Conservation (phyloP, 2,797 vertebrate genomes). For the Rousettus madagascariensis region DNA sequence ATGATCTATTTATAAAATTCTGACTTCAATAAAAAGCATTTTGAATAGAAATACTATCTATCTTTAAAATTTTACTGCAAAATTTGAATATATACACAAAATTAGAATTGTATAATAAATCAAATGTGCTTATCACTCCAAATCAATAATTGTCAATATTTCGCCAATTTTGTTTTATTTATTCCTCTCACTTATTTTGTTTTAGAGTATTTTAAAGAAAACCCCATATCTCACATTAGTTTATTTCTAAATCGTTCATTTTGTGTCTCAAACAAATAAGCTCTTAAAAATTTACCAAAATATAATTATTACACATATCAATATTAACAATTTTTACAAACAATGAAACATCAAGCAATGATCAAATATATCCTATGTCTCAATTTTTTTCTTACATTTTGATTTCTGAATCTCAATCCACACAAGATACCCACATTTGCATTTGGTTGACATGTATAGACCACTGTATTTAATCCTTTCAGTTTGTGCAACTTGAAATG, state of each 20-base stretch:
- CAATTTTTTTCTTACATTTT: background rate
- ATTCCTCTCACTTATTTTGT: background rate
- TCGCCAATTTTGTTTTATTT: background rate
- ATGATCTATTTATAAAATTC: background rate
- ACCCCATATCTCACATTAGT: background rate
- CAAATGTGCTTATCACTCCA: background rate
- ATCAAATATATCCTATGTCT: background rate
- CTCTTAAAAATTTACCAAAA: background rate
- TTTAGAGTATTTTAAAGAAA: background rate
- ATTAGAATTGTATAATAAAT: background rate
- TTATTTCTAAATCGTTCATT: slow-evolving; percentile 13
- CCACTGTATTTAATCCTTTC: background rate
- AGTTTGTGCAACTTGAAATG: background rate
- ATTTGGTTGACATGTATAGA: background rate
- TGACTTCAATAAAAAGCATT: slow-evolving; percentile 1
- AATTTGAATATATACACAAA: background rate
- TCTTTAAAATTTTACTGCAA: background rate
- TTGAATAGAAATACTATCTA: background rate
- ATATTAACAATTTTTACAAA: background rate
- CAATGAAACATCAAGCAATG: background rate
- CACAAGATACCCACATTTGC: background rate
- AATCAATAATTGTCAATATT: background rate
- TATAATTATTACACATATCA: background rate
- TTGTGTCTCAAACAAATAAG: background rate
- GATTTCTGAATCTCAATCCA: background rate